A percentile compares a stretch with the other conserved stretches of the same genome.
phyloP scores from a whole-genome alignment of 2,113 vertebrate genomes.

The Podiceps cristatus region DNA sequence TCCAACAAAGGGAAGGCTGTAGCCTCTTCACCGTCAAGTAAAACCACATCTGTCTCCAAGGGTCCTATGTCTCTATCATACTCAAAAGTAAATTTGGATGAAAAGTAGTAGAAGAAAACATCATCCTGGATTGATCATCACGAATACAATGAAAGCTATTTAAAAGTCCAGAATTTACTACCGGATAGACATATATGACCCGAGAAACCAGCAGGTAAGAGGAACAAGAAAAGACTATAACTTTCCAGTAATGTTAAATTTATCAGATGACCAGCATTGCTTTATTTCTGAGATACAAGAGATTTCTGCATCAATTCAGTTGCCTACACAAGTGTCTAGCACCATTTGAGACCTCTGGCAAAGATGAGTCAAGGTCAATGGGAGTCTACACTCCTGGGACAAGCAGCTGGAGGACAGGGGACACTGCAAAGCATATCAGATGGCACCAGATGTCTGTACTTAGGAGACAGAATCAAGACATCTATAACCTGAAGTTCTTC shows the following conservation, averaged over 20 bases:
- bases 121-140: rapidly evolving
- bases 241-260: not conserved
- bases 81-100: not conserved
- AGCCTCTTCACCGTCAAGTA: not conserved
- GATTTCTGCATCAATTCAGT: not conserved
- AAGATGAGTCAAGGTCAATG: not conserved
- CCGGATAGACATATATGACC: not conserved
- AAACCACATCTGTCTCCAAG: not conserved
- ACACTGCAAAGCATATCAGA: not conserved
- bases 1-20: not conserved
- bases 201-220: not conserved
- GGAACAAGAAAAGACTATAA: not conserved
- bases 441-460: not conserved
- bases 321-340: not conserved
- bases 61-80: not conserved
- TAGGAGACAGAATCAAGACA: not conserved
- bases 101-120: not conserved
- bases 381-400: not conserved
- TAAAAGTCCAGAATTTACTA: not conserved
- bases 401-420: not conserved
- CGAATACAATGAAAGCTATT: not conserved
- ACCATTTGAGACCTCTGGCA: not conserved
- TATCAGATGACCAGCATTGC: not conserved
- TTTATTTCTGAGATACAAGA: not conserved
- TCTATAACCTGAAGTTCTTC: not conserved